Percentiles rank a stretch among this genome's conserved stretches.
Conservation (phyloP, 2,888 invertebrate species). For the Pristionchus arcanus region DNA sequence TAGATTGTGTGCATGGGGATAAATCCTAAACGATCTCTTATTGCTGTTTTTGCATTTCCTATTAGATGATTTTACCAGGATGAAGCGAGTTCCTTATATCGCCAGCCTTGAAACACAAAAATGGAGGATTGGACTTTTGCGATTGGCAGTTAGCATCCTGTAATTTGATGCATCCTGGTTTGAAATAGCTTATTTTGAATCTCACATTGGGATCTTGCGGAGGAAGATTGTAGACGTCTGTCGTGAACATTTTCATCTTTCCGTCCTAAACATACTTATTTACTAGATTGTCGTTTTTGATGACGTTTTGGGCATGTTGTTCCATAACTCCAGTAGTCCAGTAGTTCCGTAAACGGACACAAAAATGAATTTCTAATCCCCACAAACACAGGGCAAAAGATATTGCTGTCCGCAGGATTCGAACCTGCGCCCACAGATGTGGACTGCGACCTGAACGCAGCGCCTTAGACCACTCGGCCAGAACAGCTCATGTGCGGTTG, state of each 20-base stretch:
- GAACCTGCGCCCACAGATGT: slow-evolving; percentile 75
- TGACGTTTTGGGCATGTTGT: too few species aligned
- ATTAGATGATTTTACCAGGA: background rate
- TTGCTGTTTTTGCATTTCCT: background rate
- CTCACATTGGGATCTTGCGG: slow-evolving; percentile 62
- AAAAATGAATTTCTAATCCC: too few species aligned
- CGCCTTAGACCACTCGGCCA: slow-evolving; percentile 90
- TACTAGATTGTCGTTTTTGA: too few species aligned
- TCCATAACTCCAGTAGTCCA: too few species aligned
- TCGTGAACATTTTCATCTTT: slow-evolving; percentile 58
- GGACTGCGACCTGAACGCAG: slow-evolving; percentile 88
- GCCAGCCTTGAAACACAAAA: background rate
- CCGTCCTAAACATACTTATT: slow-evolving; percentile 55
- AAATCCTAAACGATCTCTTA: slow-evolving; percentile 68
- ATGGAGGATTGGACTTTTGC: background rate
- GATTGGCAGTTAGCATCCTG: background rate
- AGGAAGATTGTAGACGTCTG: slow-evolving; percentile 61
- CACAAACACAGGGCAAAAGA: slow-evolving; percentile 9
- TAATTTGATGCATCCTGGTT: background rate
- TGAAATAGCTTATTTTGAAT: background rate
- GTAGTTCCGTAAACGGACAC: too few species aligned
- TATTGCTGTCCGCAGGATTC: slow-evolving; percentile 67
- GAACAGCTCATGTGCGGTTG: slow-evolving; percentile 58
- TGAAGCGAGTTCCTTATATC: background rate
- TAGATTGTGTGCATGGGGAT: slow-evolving; percentile 68